phyloP scores from a whole-genome alignment of 2,113 vertebrate species.

The Phaetusa simplex region DNA sequence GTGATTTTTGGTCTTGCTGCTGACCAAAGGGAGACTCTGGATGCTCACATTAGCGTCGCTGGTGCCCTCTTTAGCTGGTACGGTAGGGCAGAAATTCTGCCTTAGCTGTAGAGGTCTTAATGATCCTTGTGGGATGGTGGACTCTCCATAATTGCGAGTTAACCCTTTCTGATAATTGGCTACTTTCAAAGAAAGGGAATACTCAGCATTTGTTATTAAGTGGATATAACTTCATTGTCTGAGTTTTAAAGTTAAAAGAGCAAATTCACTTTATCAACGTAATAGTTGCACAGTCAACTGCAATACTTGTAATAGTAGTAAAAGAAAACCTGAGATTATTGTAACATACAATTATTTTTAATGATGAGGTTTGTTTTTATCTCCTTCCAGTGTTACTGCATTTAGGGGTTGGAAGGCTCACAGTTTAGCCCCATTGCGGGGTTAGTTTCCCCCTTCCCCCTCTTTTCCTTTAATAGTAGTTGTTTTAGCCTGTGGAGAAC shows the following conservation, averaged over 20 bases:
- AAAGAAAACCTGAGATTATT: not conserved
- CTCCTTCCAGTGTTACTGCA: not conserved
- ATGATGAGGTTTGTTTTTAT: not conserved
- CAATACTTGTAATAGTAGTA: not conserved
- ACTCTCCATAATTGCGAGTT: not conserved
- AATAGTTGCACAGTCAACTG: not conserved
- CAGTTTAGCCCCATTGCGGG: not conserved
- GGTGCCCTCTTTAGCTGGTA: not conserved
- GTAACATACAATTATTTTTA: not conserved
- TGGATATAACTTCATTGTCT: not conserved
- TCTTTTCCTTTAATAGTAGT: not conserved
- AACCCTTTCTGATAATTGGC: not conserved
- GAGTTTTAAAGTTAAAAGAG: not conserved
- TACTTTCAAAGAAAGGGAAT: not conserved
- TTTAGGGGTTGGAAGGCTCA: not conserved
- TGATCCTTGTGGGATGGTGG: not conserved
- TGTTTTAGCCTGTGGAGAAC: not conserved
- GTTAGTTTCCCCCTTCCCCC: not conserved
- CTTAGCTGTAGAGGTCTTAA: not conserved
- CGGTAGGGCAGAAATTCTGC: not conserved
- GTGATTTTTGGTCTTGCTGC: not conserved
- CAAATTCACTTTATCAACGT: not conserved
- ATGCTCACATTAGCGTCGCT: not conserved
- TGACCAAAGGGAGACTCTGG: not conserved
- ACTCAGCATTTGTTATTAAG: not conserved